Base-by-base conservation (phyloP, 2,888 invertebrate genomes). In the Trachelus troglodyta region DNA sequence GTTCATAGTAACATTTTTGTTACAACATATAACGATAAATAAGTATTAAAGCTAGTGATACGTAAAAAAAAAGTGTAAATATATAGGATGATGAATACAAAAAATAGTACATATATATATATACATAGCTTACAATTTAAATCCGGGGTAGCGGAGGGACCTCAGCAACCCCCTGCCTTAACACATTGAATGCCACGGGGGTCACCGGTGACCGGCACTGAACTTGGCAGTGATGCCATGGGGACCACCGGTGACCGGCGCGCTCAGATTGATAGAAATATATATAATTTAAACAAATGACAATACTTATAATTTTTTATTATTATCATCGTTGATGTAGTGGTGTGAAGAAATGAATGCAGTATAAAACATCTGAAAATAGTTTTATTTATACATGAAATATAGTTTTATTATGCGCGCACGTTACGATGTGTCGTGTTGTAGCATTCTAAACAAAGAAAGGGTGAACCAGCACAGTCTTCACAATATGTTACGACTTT, bases 401-500 rank as follows among this genome's bases (percentile, higher is more conserved):
- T 73, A 73, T 75, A 15, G 56, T 74, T 69, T 35, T 76, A 35
- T 75, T 76, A 69, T 11, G 69, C 6, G 69, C 69, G 69, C 76
- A 69, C n/a, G n/a, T 69, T 69, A 6, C 69, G 69, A 69, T 69
- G 11, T 69, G 11, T 69, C 69, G 11, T 69, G n/a, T 68, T 68
- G 69, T 2, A 79, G 34, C 79, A 79, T 34, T 34, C 6, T 71
- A 79, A 37, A 37, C 76, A 76, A 76, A 76, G 76, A 69, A 79
- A 79, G 12, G 74, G 79, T 79, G 79, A 79, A 79, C 75, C 76
- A 74, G 12, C 37, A 77, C 77, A 79, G 74, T 79, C 77, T 31
- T 23, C n/a, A 77, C 79, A 79, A 77, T 77, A 77, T 79, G 76
- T 76, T 74, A 56, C 79, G 11, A 79, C 77, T 79, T 79, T 79